Percentiles rank a stretch among this genome's conserved stretches.
Conservation (phyloP, 2,113 vertebrate genomes). For the Castor canadensis region DNA sequence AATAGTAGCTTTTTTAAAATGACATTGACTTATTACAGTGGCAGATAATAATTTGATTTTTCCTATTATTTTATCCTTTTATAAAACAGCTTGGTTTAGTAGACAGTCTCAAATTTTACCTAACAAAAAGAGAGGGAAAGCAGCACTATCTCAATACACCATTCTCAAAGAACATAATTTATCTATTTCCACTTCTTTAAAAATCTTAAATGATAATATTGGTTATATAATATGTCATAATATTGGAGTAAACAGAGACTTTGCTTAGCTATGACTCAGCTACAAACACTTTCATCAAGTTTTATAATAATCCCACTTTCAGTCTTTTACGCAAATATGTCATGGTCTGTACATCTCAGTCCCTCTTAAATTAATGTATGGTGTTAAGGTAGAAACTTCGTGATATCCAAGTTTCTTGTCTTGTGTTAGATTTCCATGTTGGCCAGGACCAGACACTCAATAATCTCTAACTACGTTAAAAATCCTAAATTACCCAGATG, state of each 20-base stretch:
- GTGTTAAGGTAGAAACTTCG: neutral
- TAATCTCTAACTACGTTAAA: neutral
- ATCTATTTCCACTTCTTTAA: neutral
- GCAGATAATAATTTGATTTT: neutral
- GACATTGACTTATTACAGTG: neutral
- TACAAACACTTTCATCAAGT: neutral
- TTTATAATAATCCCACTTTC: neutral
- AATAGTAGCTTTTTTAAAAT: neutral
- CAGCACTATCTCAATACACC: neutral
- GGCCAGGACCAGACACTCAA: neutral
- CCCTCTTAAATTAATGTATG: neutral
- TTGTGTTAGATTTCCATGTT: constrained; percentile 5
- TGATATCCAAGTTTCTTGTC: neutral
- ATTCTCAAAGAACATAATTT: neutral
- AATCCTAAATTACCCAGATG: neutral
- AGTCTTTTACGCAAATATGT: neutral
- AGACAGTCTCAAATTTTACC: neutral
- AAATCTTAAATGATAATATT: neutral
- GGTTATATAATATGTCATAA: neutral
- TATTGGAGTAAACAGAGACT: neutral
- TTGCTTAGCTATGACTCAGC: neutral
- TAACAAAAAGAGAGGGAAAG: neutral
- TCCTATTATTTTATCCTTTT: neutral
- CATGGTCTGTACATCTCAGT: neutral
- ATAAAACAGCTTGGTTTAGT: neutral